Conservation (phyloP, 2,113 vertebrate genomes). For the Mola mola region DNA sequence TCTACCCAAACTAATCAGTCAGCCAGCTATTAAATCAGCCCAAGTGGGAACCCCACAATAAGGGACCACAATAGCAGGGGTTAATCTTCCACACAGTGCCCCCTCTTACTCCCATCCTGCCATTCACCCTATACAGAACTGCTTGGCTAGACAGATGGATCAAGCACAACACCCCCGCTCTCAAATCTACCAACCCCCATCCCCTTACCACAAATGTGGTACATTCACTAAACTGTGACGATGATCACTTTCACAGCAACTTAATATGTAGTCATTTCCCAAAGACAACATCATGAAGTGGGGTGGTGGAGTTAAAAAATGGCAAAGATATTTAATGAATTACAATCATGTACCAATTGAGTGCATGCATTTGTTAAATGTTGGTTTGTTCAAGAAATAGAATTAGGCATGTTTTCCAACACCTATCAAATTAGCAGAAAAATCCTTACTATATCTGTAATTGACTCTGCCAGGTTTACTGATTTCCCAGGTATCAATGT, state of each 20-base stretch:
- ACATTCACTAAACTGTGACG: conserved; percentile 24
- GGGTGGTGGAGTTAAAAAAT: too few species aligned
- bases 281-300: neutral
- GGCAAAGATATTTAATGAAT: too few species aligned
- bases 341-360: too few species aligned
- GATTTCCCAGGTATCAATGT: too few species aligned
- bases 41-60: conserved; percentile 52
- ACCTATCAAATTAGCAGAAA: too few species aligned
- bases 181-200: conserved; percentile 59
- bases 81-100: conserved; percentile 68
- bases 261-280: neutral
- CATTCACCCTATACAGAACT: conserved; percentile 45
- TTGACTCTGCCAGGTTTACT: too few species aligned
- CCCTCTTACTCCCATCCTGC: conserved; percentile 11
- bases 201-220: conserved; percentile 28
- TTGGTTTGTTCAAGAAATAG: too few species aligned
- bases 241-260: conserved; percentile 12
- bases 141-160: conserved; percentile 74
- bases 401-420: too few species aligned
- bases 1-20: conserved; percentile 24
- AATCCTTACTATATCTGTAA: neutral
- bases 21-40: conserved; percentile 34
- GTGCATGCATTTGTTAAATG: too few species aligned
- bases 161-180: conserved; percentile 48
- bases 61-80: conserved; percentile 54